A percentile compares a stretch with the other conserved stretches of the same genome.
Conservation (phyloP, 1,140 invertebrate genomes). For the Vanessa tameamea region DNA sequence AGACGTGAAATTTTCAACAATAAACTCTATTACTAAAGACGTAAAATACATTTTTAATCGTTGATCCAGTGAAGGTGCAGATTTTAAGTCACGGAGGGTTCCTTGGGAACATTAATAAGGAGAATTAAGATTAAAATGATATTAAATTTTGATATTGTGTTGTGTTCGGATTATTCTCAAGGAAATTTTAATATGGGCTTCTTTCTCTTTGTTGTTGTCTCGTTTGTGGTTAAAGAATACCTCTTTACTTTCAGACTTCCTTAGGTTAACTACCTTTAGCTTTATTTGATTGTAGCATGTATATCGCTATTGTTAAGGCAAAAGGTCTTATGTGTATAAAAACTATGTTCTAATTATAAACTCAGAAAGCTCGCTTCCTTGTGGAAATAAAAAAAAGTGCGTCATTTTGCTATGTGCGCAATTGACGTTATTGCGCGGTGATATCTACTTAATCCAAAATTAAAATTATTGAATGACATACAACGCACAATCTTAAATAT, state of each 20-base stretch:
- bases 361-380: no score
- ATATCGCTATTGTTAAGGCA: no score
- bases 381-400: no score
- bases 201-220: conserved; percentile 49
- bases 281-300: no score
- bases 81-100: conserved; percentile 52
- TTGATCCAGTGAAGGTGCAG: conserved; percentile 32
- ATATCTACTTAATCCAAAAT: no score
- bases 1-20: conserved; percentile 15
- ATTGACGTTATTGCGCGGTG: no score
- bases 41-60: conserved; percentile 31
- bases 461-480: no score
- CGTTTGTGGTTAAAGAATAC: conserved; percentile 11
- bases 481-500: no score
- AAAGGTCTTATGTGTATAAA: no score
- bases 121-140: conserved; percentile 80
- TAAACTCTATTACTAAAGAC: conserved; percentile 13
- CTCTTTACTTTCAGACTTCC: neutral
- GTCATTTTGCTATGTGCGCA: no score
- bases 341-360: no score
- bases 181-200: conserved; percentile 78
- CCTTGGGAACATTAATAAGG: conserved; percentile 76
- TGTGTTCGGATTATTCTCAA: conserved; percentile 77
- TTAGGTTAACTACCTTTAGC: neutral
- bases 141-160: conserved; percentile 81